phyloP scores from a whole-genome alignment of 2,888 invertebrate genomes.

The Galerucella nymphaeae region DNA sequence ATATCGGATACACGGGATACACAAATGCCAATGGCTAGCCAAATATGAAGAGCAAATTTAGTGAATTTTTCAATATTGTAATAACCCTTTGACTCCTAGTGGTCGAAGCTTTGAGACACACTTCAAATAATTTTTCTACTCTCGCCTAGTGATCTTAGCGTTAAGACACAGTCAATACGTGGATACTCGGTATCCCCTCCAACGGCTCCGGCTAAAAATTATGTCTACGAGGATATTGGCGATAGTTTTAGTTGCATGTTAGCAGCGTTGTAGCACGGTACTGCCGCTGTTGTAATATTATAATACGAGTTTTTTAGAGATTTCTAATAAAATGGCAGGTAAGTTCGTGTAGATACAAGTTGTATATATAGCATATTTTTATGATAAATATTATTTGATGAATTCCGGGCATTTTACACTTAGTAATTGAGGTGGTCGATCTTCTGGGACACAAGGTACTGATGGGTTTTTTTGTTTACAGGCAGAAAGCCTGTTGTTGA shows the following conservation, averaged over 20 bases:
- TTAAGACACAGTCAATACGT: conserved; percentile 13
- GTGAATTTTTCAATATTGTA: no score
- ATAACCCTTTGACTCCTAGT: conserved; percentile 4
- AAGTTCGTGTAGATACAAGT: conserved; percentile 10
- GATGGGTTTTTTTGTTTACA: conserved; percentile 13
- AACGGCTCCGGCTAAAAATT: conserved; percentile 5
- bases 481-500: conserved; percentile 9
- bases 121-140: no score
- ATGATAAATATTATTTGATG: conserved; percentile 8
- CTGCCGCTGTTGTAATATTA: conserved; percentile 12
- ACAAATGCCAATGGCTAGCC: no score
- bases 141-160: conserved; percentile 9
- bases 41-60: no score
- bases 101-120: neutral
- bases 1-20: no score
- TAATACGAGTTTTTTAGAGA: conserved; percentile 11
- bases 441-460: conserved; percentile 14
- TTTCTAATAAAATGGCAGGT: conserved; percentile 18
- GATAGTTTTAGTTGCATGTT: conserved; percentile 13
- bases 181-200: conserved; percentile 7
- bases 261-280: conserved; percentile 5
- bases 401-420: conserved; percentile 12
- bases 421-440: conserved; percentile 16
- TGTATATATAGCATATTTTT: conserved; percentile 5
- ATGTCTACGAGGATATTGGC: conserved; percentile 13